Evolutionary conservation across 2,888 invertebrate genomes (phyloP).

Genomic region (Antheraea assamensis): DNA sequence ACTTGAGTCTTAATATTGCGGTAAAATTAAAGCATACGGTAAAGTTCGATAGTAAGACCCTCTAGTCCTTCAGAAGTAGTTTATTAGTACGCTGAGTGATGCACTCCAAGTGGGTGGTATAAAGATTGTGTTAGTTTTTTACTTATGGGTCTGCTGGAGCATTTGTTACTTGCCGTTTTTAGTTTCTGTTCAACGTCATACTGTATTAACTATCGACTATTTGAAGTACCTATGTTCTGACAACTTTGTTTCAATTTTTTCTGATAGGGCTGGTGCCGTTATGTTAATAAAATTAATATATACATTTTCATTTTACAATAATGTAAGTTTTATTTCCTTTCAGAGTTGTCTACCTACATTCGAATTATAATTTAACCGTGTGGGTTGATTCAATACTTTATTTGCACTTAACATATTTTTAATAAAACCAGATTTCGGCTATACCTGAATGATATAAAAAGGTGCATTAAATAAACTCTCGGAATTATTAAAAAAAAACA

Average conservation of each 20-base stretch:
- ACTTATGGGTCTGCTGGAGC: constrained; percentile 6
- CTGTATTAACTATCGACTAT: not conserved
- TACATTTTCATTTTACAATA: not conserved
- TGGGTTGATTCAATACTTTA: constrained; percentile 8
- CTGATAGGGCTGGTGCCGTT: not conserved
- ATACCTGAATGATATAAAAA: constrained; percentile 20
- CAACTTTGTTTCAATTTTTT: not conserved
- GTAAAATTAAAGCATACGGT: not conserved
- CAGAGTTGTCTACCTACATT: constrained; percentile 3
- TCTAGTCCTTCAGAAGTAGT: constrained; percentile 37
- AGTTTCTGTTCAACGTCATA: not conserved
- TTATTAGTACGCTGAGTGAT: constrained; percentile 56
- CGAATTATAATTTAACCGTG: constrained; percentile 17
- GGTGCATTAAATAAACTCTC: constrained; percentile 20
- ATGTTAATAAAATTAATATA: not conserved
- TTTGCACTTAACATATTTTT: constrained; percentile 4
- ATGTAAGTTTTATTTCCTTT: constrained; percentile 6
- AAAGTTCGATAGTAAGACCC: constrained; percentile 26
- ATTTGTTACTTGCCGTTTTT: constrained; percentile 15
- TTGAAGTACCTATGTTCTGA: not conserved
- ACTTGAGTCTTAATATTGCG: not conserved
- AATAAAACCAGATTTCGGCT: constrained; percentile 17
- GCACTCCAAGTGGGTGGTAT: constrained; percentile 46
- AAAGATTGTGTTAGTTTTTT: constrained; percentile 25
- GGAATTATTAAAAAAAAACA: constrained; percentile 28